Base-by-base conservation (phyloP, 30 jellyfish, hydroid and myxozoan species). In the Turritopsis dohrnii region DNA sequence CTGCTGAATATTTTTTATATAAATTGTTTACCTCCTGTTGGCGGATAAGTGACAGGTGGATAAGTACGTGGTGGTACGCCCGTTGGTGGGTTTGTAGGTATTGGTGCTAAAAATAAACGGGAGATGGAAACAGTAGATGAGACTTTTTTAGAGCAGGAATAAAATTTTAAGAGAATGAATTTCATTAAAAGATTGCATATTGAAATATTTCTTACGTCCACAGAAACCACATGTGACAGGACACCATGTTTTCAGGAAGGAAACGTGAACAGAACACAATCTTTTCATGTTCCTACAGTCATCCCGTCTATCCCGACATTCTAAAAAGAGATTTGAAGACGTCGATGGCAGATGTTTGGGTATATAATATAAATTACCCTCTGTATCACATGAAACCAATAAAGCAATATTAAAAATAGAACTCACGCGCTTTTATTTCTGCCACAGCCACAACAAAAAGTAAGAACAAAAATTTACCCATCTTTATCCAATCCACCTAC, bases 151-250 rank as follows among this genome's bases (percentile, higher is more conserved):
- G 16, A 69, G 28, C 9, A 7, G 16, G 8, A 8, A 69, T n/a
- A 7, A 7, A 9, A 69, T 69, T 27, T n/a, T 7, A 69, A 69
- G 28, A 1, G 0, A 69, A 60, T 60, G 19, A 21, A 0, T 18
- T n/a, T 69, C 30, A n/a, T 0, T 19, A 21, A 9, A n/a, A 8
- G 23, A 19, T 69, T 23, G 30, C 8, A 69, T n/a, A 69, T 69
- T n/a, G 16, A 69, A 21, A 69, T 23, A 69, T 23, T 1, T n/a
- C 4, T 69, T 69, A 69, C 77, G 52, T 54, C 85, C 88, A 71
- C 93, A 86, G 23, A 65, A 72, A 18, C 81, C 81, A 29, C 93
- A 86, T 69, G 93, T 79, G 23, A 28, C 52, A 13, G 88, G 30
- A 72, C 93, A 86, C 88, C 81, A 27, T 25, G 23, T 18, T 52